Conservation (phyloP, 2,888 invertebrate genomes). For the Schizotus pectinicornis region DNA sequence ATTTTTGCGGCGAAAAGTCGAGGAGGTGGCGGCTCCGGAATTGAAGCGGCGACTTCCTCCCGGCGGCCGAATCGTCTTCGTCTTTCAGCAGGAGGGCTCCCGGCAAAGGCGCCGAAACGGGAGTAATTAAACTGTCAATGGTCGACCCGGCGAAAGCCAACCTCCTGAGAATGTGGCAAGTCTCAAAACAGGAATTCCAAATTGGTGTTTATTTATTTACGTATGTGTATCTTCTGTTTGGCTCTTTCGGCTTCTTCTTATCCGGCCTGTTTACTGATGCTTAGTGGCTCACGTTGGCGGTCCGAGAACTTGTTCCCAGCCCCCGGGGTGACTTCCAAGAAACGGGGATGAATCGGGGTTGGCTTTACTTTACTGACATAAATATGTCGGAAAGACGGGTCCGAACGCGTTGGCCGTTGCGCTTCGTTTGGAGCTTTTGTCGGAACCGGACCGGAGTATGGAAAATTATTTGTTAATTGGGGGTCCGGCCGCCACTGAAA, state of each 20-base stretch:
- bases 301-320: slow-evolving; percentile 41
- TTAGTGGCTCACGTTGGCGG: slow-evolving; percentile 40
- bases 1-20: no score
- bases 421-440: background rate
- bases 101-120: background rate
- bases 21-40: no score
- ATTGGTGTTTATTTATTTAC: slow-evolving; percentile 48
- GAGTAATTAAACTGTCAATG: slow-evolving; percentile 43
- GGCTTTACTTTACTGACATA: slow-evolving; percentile 38
- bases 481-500: no score
- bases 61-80: no score
- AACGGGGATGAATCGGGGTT: slow-evolving; percentile 40
- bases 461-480: background rate
- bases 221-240: slow-evolving; percentile 43
- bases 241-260: slow-evolving; percentile 48
- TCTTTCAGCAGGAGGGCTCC: no score
- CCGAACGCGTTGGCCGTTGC: slow-evolving; percentile 11
- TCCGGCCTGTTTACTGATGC: slow-evolving; percentile 37
- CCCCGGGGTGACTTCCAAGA: slow-evolving; percentile 46
- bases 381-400: slow-evolving; percentile 32
- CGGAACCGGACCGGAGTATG: background rate
- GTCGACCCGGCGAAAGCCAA: slow-evolving; percentile 34
- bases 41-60: no score
- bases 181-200: slow-evolving; percentile 38
- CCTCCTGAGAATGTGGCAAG: slow-evolving; percentile 33